Conservation (phyloP, 2,113 vertebrate genomes). For the Glareola pratincola region DNA sequence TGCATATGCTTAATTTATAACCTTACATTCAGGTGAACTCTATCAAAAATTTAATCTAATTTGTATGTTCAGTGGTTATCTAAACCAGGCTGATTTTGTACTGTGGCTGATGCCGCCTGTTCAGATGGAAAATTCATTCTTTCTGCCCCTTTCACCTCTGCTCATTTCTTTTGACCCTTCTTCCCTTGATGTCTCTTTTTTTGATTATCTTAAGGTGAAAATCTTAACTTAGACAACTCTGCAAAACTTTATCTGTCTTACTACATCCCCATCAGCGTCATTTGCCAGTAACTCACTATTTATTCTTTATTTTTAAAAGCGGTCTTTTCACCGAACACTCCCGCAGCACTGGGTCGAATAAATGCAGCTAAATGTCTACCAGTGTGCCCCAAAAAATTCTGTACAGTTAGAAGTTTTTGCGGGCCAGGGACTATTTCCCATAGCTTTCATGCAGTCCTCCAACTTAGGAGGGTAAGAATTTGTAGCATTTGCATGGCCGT, state of each 20-base stretch:
- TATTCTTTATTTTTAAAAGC: not conserved
- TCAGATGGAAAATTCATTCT: not conserved
- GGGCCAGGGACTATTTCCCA: not conserved
- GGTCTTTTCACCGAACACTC: not conserved
- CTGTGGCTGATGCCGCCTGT: not conserved
- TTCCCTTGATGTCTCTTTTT: not conserved
- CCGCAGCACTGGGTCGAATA: rapidly evolving
- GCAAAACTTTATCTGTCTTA: not conserved
- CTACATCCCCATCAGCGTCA: not conserved
- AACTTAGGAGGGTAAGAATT: not conserved
- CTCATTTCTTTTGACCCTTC: not conserved
- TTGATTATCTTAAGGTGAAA: not conserved
- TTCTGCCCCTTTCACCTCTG: not conserved
- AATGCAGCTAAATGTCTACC: not conserved
- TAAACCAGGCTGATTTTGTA: not conserved
- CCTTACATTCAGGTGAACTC: not conserved
- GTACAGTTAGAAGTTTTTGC: not conserved
- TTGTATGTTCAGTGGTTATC: not conserved
- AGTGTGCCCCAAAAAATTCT: not conserved
- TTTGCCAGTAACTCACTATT: not conserved
- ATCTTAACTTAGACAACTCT: not conserved
- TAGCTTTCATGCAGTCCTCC: not conserved
- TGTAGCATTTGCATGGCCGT: not conserved
- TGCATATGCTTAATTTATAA: not conserved
- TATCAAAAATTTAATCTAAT: not conserved